These are phyloP conservation scores for Allygus modestus DNA, from an alignment of 2,888 invertebrate genomes.

Conservation along the genomic window DNA sequence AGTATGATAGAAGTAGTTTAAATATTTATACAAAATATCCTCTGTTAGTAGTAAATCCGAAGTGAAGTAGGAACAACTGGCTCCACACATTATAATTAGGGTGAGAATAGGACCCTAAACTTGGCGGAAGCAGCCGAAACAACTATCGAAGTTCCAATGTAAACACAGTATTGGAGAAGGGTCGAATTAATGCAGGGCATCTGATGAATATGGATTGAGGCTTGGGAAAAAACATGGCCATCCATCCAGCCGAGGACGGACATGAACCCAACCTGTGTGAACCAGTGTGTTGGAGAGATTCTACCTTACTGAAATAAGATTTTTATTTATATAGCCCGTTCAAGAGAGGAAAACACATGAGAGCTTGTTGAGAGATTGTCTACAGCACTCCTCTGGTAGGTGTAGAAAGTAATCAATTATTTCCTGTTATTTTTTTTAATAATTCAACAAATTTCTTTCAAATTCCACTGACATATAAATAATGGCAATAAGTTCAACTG, in stretches of 20 bases:
- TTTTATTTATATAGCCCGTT: neutral
- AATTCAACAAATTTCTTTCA: too few relatives aligned
- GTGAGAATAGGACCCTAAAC: conserved; percentile 21
- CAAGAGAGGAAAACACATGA: neutral
- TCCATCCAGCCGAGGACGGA: neutral
- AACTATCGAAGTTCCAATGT: conserved; percentile 40
- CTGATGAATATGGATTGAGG: conserved; percentile 53
- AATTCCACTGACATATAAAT: too few relatives aligned
- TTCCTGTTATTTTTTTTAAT: too few relatives aligned
- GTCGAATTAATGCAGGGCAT: conserved; percentile 56
- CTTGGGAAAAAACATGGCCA: conserved; percentile 51
- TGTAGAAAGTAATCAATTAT: too few relatives aligned
- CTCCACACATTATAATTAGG: conserved; percentile 14
- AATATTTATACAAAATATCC: neutral
- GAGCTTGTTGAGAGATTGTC: too few relatives aligned
- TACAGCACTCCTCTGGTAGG: too few relatives aligned
- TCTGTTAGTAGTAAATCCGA: neutral
- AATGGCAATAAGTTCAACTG: too few relatives aligned
- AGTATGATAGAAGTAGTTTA: too few relatives aligned
- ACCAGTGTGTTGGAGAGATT: neutral
- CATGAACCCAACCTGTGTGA: conserved; percentile 10
- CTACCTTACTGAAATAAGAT: neutral
- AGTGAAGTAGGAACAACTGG: neutral
- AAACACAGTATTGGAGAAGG: conserved; percentile 51
- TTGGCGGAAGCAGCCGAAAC: conserved; percentile 14